Evolutionary conservation across 1,140 invertebrate genomes (phyloP).

Genomic region (Agrilus planipennis): DNA sequence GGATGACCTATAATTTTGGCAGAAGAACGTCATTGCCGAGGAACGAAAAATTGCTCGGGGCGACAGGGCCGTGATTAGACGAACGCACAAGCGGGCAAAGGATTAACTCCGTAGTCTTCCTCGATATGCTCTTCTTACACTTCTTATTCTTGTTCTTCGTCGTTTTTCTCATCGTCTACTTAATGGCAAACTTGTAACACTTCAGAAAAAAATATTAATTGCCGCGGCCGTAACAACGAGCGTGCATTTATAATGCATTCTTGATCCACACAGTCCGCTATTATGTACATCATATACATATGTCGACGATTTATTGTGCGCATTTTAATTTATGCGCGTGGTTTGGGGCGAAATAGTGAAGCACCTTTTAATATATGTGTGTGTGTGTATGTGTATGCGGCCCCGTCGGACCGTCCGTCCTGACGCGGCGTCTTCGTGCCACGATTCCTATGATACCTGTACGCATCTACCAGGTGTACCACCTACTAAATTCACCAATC

Average conservation of each 20-base stretch:
- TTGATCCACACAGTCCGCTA: conserved; percentile 19
- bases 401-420: too few relatives aligned
- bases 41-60: conserved; percentile 16
- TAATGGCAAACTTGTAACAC: conserved; percentile 24
- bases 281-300: conserved; percentile 21
- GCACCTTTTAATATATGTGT: conserved; percentile 21
- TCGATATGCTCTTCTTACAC: too few relatives aligned
- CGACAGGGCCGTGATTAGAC: conserved; percentile 25
- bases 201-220: conserved; percentile 27
- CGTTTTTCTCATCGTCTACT: too few relatives aligned
- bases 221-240: conserved; percentile 18
- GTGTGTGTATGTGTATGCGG: too few relatives aligned
- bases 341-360: conserved; percentile 22
- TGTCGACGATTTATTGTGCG: conserved; percentile 29
- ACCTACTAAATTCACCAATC: too few relatives aligned
- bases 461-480: too few relatives aligned
- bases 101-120: conserved; percentile 11
- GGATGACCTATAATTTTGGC: conserved; percentile 1
- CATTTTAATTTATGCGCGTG: conserved; percentile 31
- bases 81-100: conserved; percentile 11
- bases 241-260: conserved; percentile 27
- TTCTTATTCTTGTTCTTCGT: too few relatives aligned
- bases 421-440: too few relatives aligned
- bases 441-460: too few relatives aligned
- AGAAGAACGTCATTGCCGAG: conserved; percentile 5